phyloP scores from a whole-genome alignment of 2,797 vertebrate genomes.

The Okamejei kenojei region DNA sequence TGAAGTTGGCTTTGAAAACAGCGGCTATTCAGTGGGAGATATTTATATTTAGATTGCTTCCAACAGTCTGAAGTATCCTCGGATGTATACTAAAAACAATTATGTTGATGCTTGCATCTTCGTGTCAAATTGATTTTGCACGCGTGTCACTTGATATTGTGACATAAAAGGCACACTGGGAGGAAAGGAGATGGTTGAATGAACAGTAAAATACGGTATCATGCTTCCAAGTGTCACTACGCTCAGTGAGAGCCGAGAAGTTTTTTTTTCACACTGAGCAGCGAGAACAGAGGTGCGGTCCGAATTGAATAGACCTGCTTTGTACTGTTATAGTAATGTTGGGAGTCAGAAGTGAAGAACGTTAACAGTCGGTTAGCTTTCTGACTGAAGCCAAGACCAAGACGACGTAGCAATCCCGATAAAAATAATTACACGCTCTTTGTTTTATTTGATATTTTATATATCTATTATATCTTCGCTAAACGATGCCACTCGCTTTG shows the following conservation, averaged over 20 bases:
- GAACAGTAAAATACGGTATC: constrained; percentile 32
- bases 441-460: background rate
- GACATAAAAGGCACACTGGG: background rate
- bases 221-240: constrained; percentile 25
- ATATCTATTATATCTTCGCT: background rate
- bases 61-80: background rate
- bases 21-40: background rate
- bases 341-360: background rate
- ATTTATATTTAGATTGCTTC: background rate
- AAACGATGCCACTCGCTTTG: background rate
- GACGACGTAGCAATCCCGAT: background rate
- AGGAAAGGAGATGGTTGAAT: background rate
- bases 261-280: background rate
- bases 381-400: background rate
- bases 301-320: background rate
- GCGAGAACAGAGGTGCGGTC: background rate
- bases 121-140: constrained; percentile 34
- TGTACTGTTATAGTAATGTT: too few relatives aligned
- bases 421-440: background rate
- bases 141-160: constrained; percentile 30
- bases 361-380: background rate
- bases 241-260: background rate
- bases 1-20: too few relatives aligned
- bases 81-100: background rate
- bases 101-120: background rate